Evolutionary conservation across 2,888 invertebrate genomes (phyloP), one percentile per base, ranked within the genome.

Genomic region (Drosophila flavopinicola): DNA sequence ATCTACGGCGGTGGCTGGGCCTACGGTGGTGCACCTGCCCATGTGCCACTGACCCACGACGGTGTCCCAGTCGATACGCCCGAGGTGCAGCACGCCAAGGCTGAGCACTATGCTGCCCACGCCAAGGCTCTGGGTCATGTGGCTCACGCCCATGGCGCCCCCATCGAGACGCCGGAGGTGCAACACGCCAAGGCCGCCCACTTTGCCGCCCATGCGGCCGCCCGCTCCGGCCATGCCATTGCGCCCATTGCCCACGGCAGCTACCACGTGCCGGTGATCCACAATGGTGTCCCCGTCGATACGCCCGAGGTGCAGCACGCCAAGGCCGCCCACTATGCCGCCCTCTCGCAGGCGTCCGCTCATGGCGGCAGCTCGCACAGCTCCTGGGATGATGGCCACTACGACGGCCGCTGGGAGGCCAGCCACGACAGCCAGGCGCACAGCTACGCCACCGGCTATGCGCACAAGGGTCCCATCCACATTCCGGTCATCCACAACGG

Each of bases 221-320:
- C 91, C 11, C 87, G 90, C 41, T 76, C 86, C 20, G 89, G 90
- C 32, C 89, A 86, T 52, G 79, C 73, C 54, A 59, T 70, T 24
- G 85, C 77, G 24, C 79, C 85, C 25, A 75, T 73, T 44, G 77
- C 75, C 41, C 85, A 85, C 20, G 85, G 75, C 64, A 88, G 88
- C 38, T 90, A 90, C 69, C 91, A 91, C 51, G 88, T 91, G 56
- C 91, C 91, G 20, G 89, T 91, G 30, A 91, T 91, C 60, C 90
- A 90, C 57, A 92, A 92, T 60, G 92, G 92, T 13, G 91, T 92
- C 1, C 92, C 92, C 38, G 88, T 92, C 27, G 92, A 92, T 41
- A 92, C 92, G 2, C 92, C 92, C 41, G 92, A 92, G 82, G 92
- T 92, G 6, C 91, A 91, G 80, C 91, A 91, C 54, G 91, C 91